phyloP scores from a whole-genome alignment of 1,140 invertebrate species.

The Leptinotarsa undecemlineata region DNA sequence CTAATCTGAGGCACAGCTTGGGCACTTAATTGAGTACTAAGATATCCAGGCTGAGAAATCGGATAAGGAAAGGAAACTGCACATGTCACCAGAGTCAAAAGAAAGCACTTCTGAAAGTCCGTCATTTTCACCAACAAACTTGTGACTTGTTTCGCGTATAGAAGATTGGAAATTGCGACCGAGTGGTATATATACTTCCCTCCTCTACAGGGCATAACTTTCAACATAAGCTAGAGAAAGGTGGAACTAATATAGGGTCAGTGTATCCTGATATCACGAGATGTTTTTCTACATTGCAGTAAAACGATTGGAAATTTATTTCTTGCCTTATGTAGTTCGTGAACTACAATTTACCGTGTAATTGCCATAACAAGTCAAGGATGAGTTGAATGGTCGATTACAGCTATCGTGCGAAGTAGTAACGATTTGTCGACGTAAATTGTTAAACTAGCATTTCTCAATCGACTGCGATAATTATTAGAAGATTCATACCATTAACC shows the following conservation, averaged over 20 bases:
- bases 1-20: slow-evolving; percentile 7
- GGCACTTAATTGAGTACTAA: slow-evolving; percentile 15
- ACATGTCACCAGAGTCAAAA: neutral
- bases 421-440: neutral
- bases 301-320: neutral
- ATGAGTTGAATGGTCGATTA: neutral
- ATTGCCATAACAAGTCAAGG: slow-evolving; percentile 2
- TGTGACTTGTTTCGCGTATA: neutral
- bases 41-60: slow-evolving; percentile 12
- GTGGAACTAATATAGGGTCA: slow-evolving; percentile 13
- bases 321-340: slow-evolving; percentile 8
- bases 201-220: slow-evolving; percentile 11
- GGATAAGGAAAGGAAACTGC: slow-evolving; percentile 9
- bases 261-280: slow-evolving; percentile 16
- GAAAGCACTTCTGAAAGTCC: neutral
- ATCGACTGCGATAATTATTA: no score
- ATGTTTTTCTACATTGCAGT: slow-evolving; percentile 11
- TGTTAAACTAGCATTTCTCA: neutral
- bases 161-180: neutral
- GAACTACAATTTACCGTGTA: slow-evolving; percentile 2
- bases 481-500: no score
- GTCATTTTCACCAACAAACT: slow-evolving; percentile 4
- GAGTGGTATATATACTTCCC: slow-evolving; percentile 17
- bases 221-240: slow-evolving; percentile 16
- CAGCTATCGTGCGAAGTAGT: neutral